Conservation (phyloP, 2,797 vertebrate species). For the Myotis myotis region DNA sequence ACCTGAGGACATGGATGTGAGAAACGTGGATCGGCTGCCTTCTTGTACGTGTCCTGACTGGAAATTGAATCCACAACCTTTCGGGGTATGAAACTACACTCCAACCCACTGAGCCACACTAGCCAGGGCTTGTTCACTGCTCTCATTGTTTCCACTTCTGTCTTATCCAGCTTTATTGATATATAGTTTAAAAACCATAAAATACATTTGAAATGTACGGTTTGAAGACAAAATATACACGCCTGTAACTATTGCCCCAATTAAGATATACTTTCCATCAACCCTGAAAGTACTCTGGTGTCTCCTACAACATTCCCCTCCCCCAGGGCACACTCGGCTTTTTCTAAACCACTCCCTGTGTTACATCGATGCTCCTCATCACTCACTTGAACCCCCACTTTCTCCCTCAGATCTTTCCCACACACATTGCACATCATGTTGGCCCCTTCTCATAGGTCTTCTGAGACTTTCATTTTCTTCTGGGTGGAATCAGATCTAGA, state of each 20-base stretch:
- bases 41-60: neutral
- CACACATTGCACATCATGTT: neutral
- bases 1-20: neutral
- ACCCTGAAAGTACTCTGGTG: neutral
- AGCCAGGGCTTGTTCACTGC: neutral
- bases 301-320: neutral
- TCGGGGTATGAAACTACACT: neutral
- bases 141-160: neutral
- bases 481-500: neutral
- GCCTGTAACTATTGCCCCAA: neutral
- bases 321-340: neutral
- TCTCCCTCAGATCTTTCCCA: neutral
- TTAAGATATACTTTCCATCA: neutral
- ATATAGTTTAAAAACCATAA: neutral
- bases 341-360: no score
- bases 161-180: neutral
- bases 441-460: neutral
- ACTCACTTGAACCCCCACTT: neutral
- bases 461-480: neutral
- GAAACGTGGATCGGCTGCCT: neutral
- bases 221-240: neutral
- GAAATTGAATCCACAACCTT: neutral
- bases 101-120: neutral
- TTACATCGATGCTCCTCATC: no score
- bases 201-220: neutral